Base-by-base conservation (phyloP, 2,797 vertebrate species). In the Pantherophis vulpinus region DNA sequence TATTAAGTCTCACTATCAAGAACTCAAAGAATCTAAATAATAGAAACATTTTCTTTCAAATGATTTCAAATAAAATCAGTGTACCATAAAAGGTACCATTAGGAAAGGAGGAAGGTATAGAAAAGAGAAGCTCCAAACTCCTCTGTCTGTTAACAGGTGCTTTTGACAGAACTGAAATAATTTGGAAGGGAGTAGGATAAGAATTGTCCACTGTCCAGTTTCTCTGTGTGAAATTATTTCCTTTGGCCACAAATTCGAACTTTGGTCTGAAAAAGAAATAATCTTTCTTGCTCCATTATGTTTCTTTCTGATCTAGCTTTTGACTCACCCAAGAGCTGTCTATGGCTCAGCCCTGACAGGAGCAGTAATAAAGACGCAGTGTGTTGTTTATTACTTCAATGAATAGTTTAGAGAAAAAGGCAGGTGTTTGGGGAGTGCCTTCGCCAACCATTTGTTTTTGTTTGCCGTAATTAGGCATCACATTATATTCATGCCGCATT, bases 401-500 rank as follows among this genome's bases (percentile, higher is more conserved):
- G 32, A 42, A 32, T 58, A 47, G 25, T n/a, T 59, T 74, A 20
- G 63, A 88, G 54, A 47, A 59, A 23, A 74, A 58, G 8, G 25
- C 5, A 42, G 14, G 51, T 92, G 23, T 27, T 70, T 32, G 86
- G 51, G 51, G n/a, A 27, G 12, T 16, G 70, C 32, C 95, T 88
- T 94, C 0, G 93, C 94, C 90, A 55, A 83, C 89, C 56, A 94
- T 89, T 87, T 90, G 95, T 94, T 95, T 74, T 83, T 51, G 51
- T 74, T 96, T 96, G 92, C 87, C 94, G 94, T 96, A 94, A 94
- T 94, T 96, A 96, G 91, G 93, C 94, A 95, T 88, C 58, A 94
- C 95, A 91, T 95, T 95, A 96, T 96, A 95, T 97, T 96, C 91
- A 86, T 93, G 32, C 91, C 94, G 51, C 74, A 0, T 89, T 87